Base-by-base conservation (phyloP, 2,797 vertebrate species). In the Argentina silus region DNA sequence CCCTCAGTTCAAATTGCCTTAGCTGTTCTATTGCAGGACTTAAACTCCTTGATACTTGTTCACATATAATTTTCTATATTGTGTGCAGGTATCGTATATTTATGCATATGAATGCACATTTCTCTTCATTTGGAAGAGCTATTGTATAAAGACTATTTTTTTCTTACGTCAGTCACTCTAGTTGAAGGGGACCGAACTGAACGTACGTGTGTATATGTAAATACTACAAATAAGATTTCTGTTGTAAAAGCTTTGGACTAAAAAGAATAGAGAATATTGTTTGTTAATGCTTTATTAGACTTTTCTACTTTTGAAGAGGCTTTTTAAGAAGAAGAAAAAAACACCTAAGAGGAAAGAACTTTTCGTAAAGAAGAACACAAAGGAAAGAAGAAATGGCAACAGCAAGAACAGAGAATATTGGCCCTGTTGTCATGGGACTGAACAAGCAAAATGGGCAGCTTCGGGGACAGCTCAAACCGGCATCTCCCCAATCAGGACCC, bases 121-220 rank as follows among this genome's bases (percentile, higher is more conserved):
- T 94, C 89, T 94, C 94, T 95, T 95, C 93, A 82, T 93, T 93
- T 93, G 80, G 93, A 93, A 95, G 93, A 94, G 93, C 84, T 86
- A 70, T 92, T 87, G 82, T 92, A 87, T 92, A 91, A 84, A 90
- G 84, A 78, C 42, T 64, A 78, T 67, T 88, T 86, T 85, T 76
- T 78, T 78, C 74, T 82, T 89, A 87, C 80, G 85, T 88, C 90
- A 87, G 92, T 90, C 88, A 82, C 93, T 91, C 83, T 93, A 90
- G 83, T 89, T 92, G 84, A 89, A 91, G 89, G 90, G 89, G 90
- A 85, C 83, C 80, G 86, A 87, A 78, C 88, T 91, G 89, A 80
- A 83, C 83, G 68, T 91, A 89, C 77, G 11, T 90, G 88, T 91
- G 73, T 85, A 90, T 91, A 88, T 93, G 92, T 94, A 93, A 91